phyloP scores from a whole-genome alignment of 2,888 invertebrate genomes.

The Heliconius erato region DNA sequence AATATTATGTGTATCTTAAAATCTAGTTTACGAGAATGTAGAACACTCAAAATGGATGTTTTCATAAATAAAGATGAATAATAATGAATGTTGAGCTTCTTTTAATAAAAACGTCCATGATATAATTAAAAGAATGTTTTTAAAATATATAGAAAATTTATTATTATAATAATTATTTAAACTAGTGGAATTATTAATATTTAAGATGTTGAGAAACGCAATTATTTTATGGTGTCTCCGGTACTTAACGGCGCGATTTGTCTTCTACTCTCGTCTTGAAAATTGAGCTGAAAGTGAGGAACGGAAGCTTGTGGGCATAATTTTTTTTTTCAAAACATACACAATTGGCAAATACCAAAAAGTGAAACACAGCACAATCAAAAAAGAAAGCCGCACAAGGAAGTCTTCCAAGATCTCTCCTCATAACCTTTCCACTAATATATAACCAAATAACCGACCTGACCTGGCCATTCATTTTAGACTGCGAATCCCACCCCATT shows the following conservation, averaged over 20 bases:
- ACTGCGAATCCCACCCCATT: conserved; percentile 60
- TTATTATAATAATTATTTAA: too few relatives aligned
- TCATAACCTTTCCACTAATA: conserved; percentile 9
- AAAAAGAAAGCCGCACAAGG: neutral
- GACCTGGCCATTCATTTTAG: conserved; percentile 37
- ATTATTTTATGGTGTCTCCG: neutral
- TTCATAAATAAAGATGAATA: neutral
- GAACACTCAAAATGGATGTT: neutral
- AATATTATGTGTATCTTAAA: neutral
- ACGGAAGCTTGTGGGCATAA: too few relatives aligned
- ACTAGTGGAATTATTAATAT: too few relatives aligned
- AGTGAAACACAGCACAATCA: neutral
- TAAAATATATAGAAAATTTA: too few relatives aligned
- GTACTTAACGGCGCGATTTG: too few relatives aligned
- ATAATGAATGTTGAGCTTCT: too few relatives aligned
- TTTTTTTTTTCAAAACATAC: neutral
- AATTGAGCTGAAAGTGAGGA: too few relatives aligned
- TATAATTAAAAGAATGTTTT: too few relatives aligned
- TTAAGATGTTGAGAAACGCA: neutral
- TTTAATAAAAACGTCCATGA: too few relatives aligned
- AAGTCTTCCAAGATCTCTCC: neutral
- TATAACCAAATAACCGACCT: conserved; percentile 3
- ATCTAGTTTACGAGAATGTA: neutral
- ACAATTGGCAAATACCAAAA: neutral
- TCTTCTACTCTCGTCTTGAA: too few relatives aligned